Conservation (phyloP, 2,888 invertebrate genomes). For the Trissonchulus sp. region DNA sequence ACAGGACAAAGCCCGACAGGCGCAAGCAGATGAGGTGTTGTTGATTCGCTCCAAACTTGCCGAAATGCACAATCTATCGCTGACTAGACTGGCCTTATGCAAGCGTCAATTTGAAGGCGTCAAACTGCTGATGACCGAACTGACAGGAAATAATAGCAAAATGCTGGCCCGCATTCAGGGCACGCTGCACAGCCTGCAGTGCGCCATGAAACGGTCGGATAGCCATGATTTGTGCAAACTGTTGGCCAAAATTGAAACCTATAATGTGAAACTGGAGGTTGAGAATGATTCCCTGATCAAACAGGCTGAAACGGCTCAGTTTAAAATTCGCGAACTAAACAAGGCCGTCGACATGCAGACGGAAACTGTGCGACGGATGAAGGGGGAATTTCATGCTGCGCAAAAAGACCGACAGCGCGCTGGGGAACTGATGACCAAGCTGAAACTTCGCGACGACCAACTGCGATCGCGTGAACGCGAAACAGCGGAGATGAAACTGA, state of each 20-base stretch:
- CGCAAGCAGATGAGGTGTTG: no score
- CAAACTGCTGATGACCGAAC: neutral
- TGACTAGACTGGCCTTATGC: neutral
- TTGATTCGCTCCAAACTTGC: neutral
- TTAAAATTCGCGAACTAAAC: neutral
- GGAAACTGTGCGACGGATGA: neutral
- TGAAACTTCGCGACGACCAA: neutral
- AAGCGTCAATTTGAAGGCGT: neutral
- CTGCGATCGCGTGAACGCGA: neutral
- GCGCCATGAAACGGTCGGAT: neutral
- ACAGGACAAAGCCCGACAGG: no score
- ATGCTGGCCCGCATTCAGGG: neutral
- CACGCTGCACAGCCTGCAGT: neutral
- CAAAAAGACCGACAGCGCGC: neutral
- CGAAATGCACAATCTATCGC: neutral
- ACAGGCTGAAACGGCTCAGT: neutral
- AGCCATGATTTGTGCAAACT: neutral
- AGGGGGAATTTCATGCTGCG: conserved; percentile 3
- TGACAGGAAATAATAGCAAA: neutral
- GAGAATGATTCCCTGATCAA: neutral
- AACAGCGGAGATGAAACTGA: neutral
- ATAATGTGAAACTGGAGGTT: neutral
- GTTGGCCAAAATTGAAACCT: neutral
- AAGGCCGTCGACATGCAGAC: neutral
- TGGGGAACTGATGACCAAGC: neutral